Evolutionary conservation across 2,888 invertebrate genomes (phyloP), one percentile per base, ranked within the genome.

Genomic region (Drosophila demipolita): DNA sequence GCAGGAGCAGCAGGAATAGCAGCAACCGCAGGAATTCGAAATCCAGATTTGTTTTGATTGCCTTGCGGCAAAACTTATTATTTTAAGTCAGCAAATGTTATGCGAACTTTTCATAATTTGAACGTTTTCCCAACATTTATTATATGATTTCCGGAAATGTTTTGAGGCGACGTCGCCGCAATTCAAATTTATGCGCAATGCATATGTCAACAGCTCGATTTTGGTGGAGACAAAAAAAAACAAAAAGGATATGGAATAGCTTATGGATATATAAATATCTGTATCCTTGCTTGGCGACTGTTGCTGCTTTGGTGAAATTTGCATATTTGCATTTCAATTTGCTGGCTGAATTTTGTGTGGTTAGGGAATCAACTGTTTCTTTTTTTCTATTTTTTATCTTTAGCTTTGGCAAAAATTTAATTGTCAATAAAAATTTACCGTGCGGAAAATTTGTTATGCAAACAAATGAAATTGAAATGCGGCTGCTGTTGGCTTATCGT

Each of bases 371-470:
- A 33, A 40, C 54, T 65, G 17, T 20, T 62, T 62, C 77, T 78
- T 73, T 60, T 54, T 53, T 38, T 69, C 54, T 55, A 45, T 57
- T 68, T 59, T 60, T 53, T 68, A 23, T 59, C 54, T 78, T 76
- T 67, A 65, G 61, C 62, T 80, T 73, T 59, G 70, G 63, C 66
- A 67, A 79, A 73, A 77, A 90, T 88, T 88, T 91, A 91, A 90
- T 90, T 91, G 91, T 90, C 91, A 91, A 91, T 91, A 91, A 91
- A 91, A 91, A 86, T 91, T 90, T 89, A 91, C 92, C 83, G 91
- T 86, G 92, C 91, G 92, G 91, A 91, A 91, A 91, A 91, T 91
- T 91, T 91, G 91, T 91, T 91, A 86, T 88, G 87, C 91, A 91
- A 91, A 91, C 91, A 91, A 86, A 87, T 82, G 85, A 85, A 87